Conservation (phyloP, 2,113 vertebrate species). For the Istiophorus platypterus region DNA sequence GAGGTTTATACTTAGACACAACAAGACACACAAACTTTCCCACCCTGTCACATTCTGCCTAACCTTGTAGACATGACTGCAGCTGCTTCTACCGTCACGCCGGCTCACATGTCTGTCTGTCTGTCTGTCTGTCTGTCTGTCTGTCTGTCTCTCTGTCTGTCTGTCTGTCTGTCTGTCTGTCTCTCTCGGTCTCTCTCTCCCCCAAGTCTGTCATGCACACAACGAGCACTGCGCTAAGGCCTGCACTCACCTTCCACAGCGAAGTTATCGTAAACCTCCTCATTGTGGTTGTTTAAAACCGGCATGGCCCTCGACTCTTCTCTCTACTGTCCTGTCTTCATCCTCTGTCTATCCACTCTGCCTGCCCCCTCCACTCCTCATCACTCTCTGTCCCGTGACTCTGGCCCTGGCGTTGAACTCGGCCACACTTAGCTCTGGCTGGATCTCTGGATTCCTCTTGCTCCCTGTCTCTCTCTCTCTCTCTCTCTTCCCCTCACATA, state of each 20-base stretch:
- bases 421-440: conserved; percentile 60
- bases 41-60: conserved; percentile 11
- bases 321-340: conserved; percentile 32
- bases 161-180: too few relatives aligned
- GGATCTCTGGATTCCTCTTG: conserved; percentile 48
- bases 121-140: too few relatives aligned
- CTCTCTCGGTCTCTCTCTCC: background rate
- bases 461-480: conserved; percentile 16
- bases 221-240: background rate
- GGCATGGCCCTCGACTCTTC: conserved; percentile 70
- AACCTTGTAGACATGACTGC: conserved; percentile 63
- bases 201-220: background rate
- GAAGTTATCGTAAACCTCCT: conserved; percentile 78
- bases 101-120: conserved; percentile 6
- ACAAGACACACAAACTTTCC: background rate
- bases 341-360: conserved; percentile 24
- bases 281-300: conserved; percentile 77
- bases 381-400: conserved; percentile 63
- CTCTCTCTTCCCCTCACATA: background rate
- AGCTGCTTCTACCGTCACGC: background rate
- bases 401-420: conserved; percentile 60
- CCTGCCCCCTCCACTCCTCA: background rate
- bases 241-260: conserved; percentile 79
- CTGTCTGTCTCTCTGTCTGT: too few relatives aligned
- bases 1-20: background rate